A percentile compares a stretch with the other conserved stretches of the same genome.
Conservation (phyloP, 2,113 vertebrate species). For the Hiodon tergisus region DNA sequence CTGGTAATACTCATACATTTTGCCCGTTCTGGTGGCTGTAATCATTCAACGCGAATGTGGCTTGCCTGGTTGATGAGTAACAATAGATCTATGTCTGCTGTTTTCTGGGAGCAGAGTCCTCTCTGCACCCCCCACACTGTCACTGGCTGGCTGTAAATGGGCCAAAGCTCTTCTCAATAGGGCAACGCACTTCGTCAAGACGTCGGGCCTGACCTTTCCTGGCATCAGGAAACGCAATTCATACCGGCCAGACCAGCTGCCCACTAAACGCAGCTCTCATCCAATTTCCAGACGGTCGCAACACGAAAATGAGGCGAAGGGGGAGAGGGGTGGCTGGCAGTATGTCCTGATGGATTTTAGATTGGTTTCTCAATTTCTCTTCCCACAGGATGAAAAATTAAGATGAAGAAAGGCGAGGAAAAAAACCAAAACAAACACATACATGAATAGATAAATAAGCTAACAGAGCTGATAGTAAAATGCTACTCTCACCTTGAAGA, state of each 20-base stretch:
- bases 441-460: conserved; percentile 16
- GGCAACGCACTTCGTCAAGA: conserved; percentile 68
- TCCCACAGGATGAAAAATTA: conserved; percentile 40
- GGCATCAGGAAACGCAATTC: conserved; percentile 65
- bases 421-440: conserved; percentile 49
- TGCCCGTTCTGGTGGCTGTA: conserved; percentile 34
- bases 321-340: conserved; percentile 38
- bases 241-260: conserved; percentile 60
- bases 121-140: conserved; percentile 21
- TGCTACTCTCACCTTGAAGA: neutral
- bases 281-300: conserved; percentile 66
- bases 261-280: conserved; percentile 70
- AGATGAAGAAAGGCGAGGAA: conserved; percentile 53
- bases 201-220: conserved; percentile 68
- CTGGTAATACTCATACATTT: conserved; percentile 40
- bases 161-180: conserved; percentile 69
- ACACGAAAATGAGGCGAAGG: conserved; percentile 49
- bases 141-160: conserved; percentile 66
- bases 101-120: conserved; percentile 27
- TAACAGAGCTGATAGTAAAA: no score
- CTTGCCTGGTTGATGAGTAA: conserved; percentile 57
- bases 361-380: conserved; percentile 74
- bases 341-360: conserved; percentile 73
- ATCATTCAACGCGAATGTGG: conserved; percentile 45
- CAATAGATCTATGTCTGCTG: conserved; percentile 54